A percentile compares a stretch with the other conserved stretches of the same genome.
Conservation (phyloP, 2,888 invertebrate species). For the Pristionchus arcanus region DNA sequence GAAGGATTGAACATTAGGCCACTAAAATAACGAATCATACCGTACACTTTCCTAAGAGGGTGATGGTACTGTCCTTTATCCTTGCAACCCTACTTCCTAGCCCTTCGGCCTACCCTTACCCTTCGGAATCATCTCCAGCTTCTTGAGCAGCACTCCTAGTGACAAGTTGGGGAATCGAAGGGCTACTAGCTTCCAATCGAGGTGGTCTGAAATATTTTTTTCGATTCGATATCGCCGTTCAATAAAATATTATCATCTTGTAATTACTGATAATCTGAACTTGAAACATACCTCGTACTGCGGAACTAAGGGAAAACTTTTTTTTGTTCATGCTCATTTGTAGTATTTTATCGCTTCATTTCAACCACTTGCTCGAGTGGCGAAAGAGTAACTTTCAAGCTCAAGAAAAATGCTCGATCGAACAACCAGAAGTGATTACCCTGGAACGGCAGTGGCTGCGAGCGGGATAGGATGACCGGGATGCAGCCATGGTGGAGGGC, state of each 20-base stretch:
- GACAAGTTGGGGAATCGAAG: not conserved
- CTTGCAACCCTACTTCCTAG: no score
- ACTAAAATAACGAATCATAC: no score
- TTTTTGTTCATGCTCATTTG: no score
- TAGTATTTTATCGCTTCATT: no score
- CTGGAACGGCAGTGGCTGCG: conserved; percentile 25
- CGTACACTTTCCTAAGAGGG: no score
- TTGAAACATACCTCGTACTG: not conserved
- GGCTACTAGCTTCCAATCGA: conserved; percentile 11
- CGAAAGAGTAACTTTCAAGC: no score
- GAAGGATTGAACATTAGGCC: no score
- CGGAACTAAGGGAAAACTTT: no score
- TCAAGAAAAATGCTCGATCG: no score
- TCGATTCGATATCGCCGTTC: not conserved
- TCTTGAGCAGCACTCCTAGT: not conserved
- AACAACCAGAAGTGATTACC: not conserved
- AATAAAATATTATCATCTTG: not conserved
- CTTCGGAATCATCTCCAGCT: not conserved
- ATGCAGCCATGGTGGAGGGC: conserved; percentile 4
- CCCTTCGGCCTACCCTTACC: not conserved
- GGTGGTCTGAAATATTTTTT: not conserved
- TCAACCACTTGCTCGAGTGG: no score
- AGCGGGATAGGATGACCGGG: not conserved
- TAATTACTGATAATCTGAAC: not conserved
- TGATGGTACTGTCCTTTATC: no score